phyloP scores from a whole-genome alignment of 2,797 vertebrate species.

The Molossus molossus region DNA sequence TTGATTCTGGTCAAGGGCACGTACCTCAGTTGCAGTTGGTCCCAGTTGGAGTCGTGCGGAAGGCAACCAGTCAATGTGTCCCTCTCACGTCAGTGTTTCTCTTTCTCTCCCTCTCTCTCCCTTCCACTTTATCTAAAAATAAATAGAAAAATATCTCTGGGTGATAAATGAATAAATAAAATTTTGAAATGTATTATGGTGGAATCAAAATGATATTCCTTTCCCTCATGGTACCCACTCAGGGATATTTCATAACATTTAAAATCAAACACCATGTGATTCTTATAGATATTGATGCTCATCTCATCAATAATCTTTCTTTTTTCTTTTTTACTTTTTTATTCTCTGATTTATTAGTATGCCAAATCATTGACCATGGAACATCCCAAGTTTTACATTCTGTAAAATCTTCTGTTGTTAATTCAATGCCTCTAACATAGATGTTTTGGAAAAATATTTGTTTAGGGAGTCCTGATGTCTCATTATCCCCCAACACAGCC shows the following conservation, averaged over 20 bases:
- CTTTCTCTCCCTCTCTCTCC: too few relatives aligned
- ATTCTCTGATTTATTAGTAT: neutral
- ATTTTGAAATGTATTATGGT: neutral
- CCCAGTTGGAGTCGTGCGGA: too few relatives aligned
- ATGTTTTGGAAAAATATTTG: slow-evolving; percentile 23
- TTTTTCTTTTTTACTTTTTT: neutral
- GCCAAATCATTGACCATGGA: neutral
- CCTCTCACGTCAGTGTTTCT: too few relatives aligned
- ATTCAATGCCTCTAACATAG: neutral
- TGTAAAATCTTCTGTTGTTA: neutral
- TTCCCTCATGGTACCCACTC: neutral
- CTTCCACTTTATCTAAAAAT: too few relatives aligned
- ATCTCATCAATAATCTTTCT: neutral
- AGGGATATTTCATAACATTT: neutral
- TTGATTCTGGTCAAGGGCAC: too few relatives aligned
- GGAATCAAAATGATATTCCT: neutral
- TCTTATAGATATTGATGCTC: neutral
- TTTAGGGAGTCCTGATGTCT: neutral
- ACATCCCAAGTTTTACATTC: neutral
- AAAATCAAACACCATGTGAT: neutral
- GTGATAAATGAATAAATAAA: too few relatives aligned
- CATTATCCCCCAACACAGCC: neutral
- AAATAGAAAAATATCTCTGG: too few relatives aligned
- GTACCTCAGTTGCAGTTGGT: too few relatives aligned
- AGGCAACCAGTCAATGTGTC: too few relatives aligned